phyloP scores from a whole-genome alignment of 1,140 invertebrate species.

The Pemphigus obesinymphae region DNA sequence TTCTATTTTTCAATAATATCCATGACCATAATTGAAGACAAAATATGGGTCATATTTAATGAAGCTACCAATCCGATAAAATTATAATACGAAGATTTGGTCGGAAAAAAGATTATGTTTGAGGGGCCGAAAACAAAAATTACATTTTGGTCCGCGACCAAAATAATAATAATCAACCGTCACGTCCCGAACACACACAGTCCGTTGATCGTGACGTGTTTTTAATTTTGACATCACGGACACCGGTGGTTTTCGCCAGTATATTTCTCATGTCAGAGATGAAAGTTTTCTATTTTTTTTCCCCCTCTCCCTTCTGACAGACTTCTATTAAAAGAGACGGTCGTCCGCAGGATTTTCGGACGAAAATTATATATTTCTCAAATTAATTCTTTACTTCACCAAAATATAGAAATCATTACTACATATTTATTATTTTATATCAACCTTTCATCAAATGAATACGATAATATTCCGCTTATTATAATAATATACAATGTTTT shows the following conservation, averaged over 20 bases:
- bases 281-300: constrained; percentile 11
- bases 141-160: constrained; percentile 10
- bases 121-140: background rate
- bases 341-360: background rate
- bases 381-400: background rate
- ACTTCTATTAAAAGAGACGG: background rate
- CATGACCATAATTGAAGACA: background rate
- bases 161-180: constrained; percentile 21
- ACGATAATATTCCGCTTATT: too few species aligned
- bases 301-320: background rate
- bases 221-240: constrained; percentile 7
- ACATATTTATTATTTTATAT: too few species aligned
- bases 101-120: background rate
- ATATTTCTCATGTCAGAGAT: background rate
- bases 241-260: constrained; percentile 23
- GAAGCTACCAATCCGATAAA: background rate
- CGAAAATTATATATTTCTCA: background rate
- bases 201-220: constrained; percentile 37
- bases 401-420: too few species aligned
- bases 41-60: background rate
- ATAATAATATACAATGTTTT: too few species aligned
- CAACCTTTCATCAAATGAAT: too few species aligned
- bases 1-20: too few species aligned
- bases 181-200: constrained; percentile 15
- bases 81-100: too few species aligned